Conservation (phyloP, 2,888 invertebrate species). For the Cepaea hortensis region DNA sequence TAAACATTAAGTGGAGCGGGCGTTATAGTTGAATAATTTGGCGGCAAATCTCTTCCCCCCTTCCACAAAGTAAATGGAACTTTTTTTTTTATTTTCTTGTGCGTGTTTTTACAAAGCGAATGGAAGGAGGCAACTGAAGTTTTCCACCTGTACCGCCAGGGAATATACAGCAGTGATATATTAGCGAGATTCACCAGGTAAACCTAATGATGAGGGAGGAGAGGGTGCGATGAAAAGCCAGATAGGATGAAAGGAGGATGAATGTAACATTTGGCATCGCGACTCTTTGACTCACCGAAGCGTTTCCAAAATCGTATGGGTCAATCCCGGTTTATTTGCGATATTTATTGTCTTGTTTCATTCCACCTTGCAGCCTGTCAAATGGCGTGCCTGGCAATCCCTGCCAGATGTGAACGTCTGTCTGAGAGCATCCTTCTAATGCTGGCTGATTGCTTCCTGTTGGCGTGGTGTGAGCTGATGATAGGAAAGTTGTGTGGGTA, state of each 20-base stretch:
- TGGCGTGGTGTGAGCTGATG: too few species aligned
- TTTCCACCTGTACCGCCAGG: background rate
- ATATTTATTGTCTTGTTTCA: too few species aligned
- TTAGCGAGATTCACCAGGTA: background rate
- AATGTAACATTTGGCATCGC: slow-evolving; percentile 2
- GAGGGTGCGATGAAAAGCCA: background rate
- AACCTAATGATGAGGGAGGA: background rate
- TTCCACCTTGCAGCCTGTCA: too few species aligned
- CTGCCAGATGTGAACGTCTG: too few species aligned
- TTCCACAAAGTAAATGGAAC: background rate
- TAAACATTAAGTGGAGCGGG: background rate
- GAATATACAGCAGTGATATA: background rate
- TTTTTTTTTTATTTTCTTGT: background rate
- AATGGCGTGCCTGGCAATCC: too few species aligned
- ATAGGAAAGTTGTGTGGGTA: too few species aligned
- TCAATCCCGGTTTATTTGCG: too few species aligned
- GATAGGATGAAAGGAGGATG: background rate
- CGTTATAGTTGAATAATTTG: background rate
- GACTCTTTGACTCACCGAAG: background rate
- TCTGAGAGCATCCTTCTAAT: too few species aligned
- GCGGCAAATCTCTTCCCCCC: background rate
- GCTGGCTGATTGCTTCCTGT: too few species aligned
- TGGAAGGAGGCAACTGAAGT: background rate
- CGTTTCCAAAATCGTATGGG: too few species aligned
- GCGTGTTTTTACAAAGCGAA: background rate